Conservation (phyloP, 2,797 vertebrate species). For the Choloepus didactylus region DNA sequence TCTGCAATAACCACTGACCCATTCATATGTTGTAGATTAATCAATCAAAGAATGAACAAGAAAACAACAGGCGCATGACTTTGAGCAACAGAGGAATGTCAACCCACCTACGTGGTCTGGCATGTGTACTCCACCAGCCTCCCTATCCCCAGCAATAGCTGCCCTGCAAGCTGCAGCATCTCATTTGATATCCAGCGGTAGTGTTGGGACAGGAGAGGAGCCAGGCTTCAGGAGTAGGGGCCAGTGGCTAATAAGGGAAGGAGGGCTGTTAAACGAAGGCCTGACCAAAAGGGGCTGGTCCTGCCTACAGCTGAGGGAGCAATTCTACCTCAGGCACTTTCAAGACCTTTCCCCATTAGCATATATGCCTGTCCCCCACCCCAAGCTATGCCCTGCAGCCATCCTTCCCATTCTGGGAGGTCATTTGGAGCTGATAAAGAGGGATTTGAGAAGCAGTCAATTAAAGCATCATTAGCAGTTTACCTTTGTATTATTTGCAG, state of each 20-base stretch:
- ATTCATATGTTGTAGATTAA: background rate
- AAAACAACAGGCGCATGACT: background rate
- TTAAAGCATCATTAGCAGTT: background rate
- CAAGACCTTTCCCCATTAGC: background rate
- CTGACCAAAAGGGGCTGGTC: background rate
- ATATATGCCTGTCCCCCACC: accelerated
- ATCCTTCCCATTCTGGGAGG: background rate
- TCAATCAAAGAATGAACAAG: background rate
- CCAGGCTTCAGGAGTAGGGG: background rate
- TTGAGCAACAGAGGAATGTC: background rate
- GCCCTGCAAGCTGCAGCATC: background rate
- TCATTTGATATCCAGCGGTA: background rate
- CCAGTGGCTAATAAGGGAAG: background rate
- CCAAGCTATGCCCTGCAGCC: background rate
- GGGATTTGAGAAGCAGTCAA: background rate
- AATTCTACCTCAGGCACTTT: background rate
- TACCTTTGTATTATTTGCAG: background rate
- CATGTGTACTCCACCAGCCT: background rate
- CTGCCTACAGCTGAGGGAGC: no score
- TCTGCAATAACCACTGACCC: background rate
- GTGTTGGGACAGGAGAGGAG: background rate
- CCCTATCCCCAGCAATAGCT: background rate
- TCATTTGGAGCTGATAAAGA: background rate
- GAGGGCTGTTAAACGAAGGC: background rate
- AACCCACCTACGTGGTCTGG: background rate